A percentile compares a stretch with the other conserved stretches of the same genome.
Conservation (phyloP, 1,140 invertebrate genomes). For the Rhyacophila brunnea region DNA sequence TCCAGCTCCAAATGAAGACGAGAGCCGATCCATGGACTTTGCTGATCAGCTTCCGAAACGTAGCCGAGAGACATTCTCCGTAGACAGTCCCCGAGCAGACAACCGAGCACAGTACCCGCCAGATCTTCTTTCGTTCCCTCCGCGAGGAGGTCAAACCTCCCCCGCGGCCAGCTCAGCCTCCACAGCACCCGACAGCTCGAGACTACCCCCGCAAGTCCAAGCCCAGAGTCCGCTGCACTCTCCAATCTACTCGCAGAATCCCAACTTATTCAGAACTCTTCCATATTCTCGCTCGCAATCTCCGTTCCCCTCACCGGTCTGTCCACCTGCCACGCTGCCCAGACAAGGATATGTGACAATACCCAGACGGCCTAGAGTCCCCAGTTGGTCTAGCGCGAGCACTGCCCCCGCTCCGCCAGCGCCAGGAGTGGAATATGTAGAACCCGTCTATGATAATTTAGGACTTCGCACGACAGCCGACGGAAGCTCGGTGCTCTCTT, state of each 20-base stretch:
- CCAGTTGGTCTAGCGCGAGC: slow-evolving; percentile 74
- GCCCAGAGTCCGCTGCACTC: slow-evolving; percentile 55
- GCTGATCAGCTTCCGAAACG: slow-evolving; percentile 47
- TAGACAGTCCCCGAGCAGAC: slow-evolving; percentile 46
- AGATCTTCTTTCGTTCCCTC: slow-evolving; percentile 77
- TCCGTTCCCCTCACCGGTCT: slow-evolving; percentile 62
- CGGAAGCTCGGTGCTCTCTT: slow-evolving; percentile 74
- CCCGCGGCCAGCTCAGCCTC: slow-evolving; percentile 72
- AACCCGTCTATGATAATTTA: slow-evolving; percentile 82
- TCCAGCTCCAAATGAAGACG: slow-evolving; percentile 61
- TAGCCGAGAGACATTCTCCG: slow-evolving; percentile 52
- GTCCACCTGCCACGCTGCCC: slow-evolving; percentile 60
- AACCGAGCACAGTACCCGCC: slow-evolving; percentile 60
- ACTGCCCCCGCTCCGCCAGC: slow-evolving; percentile 51
- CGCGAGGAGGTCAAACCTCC: slow-evolving; percentile 62
- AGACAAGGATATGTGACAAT: slow-evolving; percentile 81
- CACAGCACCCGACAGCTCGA: slow-evolving; percentile 68
- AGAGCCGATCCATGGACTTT: slow-evolving; percentile 61
- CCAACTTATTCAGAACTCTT: slow-evolving; percentile 63
- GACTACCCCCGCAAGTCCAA: slow-evolving; percentile 52
- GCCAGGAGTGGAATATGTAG: slow-evolving; percentile 58
- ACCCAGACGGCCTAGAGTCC: slow-evolving; percentile 74
- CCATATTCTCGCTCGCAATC: slow-evolving; percentile 72
- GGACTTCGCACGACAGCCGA: slow-evolving; percentile 81
- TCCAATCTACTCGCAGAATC: slow-evolving; percentile 56